phyloP scores from a whole-genome alignment of 2,797 vertebrate species.

The Megaceryle alcyon region DNA sequence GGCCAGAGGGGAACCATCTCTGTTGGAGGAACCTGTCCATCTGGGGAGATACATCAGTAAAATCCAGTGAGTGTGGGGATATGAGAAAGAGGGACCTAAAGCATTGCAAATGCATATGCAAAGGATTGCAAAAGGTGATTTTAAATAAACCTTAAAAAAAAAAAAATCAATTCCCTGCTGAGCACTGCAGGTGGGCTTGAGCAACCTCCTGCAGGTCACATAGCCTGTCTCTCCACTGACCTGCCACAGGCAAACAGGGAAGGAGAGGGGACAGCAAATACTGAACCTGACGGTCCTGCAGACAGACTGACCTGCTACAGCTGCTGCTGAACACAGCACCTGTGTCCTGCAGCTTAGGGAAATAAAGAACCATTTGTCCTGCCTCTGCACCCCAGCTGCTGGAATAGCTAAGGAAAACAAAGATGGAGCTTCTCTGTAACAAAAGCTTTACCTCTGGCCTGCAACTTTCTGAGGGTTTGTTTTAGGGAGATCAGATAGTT shows the following conservation, averaged over 20 bases:
- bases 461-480: neutral
- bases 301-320: neutral
- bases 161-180: neutral
- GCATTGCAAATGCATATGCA: neutral
- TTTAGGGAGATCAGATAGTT: neutral
- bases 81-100: neutral
- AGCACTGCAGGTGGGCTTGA: neutral
- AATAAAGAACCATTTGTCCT: neutral
- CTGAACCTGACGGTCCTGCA: neutral
- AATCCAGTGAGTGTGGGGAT: neutral
- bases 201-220: neutral
- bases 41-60: neutral
- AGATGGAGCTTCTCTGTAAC: neutral
- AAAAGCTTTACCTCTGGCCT: neutral
- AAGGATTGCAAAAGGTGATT: neutral
- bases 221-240: neutral
- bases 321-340: no score
- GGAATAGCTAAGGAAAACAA: neutral
- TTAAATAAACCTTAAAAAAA: neutral
- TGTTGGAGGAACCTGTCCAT: neutral
- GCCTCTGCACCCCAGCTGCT: neutral
- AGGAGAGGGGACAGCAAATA: neutral
- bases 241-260: neutral
- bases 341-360: fast-evolving
- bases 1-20: neutral